A percentile compares a stretch with the other conserved stretches of the same genome.
These are phyloP conservation scores for Encarsia formosa DNA, from an alignment of 2,888 invertebrate genomes.

Conservation along the genomic window DNA sequence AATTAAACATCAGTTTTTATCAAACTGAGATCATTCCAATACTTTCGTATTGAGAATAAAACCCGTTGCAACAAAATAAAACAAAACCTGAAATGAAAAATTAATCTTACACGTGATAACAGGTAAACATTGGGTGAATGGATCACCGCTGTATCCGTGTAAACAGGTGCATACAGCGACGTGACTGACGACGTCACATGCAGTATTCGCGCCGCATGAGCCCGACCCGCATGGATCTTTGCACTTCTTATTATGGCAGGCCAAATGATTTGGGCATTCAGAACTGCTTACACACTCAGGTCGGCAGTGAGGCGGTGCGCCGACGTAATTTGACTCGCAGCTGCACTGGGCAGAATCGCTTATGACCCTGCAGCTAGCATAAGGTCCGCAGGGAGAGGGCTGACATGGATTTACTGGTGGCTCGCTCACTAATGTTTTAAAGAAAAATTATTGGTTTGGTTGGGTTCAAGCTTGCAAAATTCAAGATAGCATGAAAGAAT, in stretches of 20 bases:
- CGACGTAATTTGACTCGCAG: slow-evolving; percentile 65
- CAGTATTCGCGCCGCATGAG: slow-evolving; percentile 65
- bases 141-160: slow-evolving; percentile 68
- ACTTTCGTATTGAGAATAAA: too few species aligned
- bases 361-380: slow-evolving; percentile 64
- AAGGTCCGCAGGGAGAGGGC: slow-evolving; percentile 56
- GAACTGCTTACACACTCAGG: slow-evolving; percentile 71
- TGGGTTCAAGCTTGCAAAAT: too few species aligned
- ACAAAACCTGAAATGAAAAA: too few species aligned
- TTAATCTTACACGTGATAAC: too few species aligned
- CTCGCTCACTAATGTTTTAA: too few species aligned
- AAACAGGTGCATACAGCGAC: slow-evolving; percentile 71
- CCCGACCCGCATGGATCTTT: slow-evolving; percentile 70
- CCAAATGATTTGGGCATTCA: slow-evolving; percentile 59
- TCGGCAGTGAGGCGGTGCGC: slow-evolving; percentile 71
- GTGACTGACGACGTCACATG: slow-evolving; percentile 66
- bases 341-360: slow-evolving; percentile 65
- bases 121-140: slow-evolving; percentile 56
- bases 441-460: too few species aligned
- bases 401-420: slow-evolving; percentile 59
- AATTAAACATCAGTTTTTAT: too few species aligned
- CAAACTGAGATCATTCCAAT: too few species aligned
- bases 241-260: slow-evolving; percentile 66
- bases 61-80: too few species aligned
- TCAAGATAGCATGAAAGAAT: too few species aligned